Evolutionary conservation across 2,797 vertebrate genomes (phyloP), one percentile per base, ranked within the genome.

Genomic region (Rhynchotus rufescens): DNA sequence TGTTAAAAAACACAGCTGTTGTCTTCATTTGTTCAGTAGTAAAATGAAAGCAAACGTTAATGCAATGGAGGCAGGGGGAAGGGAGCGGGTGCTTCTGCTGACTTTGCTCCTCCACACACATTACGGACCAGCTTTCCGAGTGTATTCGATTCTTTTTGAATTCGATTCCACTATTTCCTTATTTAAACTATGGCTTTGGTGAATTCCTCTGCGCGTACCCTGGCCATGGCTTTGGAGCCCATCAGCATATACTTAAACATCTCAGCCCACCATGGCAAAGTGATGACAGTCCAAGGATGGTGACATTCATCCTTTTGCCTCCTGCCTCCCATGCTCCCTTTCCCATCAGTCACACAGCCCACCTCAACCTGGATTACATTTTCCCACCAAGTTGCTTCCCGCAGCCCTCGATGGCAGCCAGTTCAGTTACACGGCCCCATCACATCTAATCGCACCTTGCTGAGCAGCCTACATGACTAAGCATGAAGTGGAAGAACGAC

Each of bases 1-100:
- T 80, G 93, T 93, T 91, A 86, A 92, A 91, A 56, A 93, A 86
- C 92, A 94, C 93, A 94, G 95, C 92, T 94, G 92, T 45, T 88
- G 89, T 74, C 94, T 94, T 96, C 92, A 20, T 84, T 93, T 96
- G 83, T 38, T 90, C 72, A 9, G 49, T 3, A 74, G 74, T 13
- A 60, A 91, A 82, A 82, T 3, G 9, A 93, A 89, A 82, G 83
- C 80, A 84, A 89, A 81, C 5, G 1, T 40, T 88, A 56, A 21
- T 69, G 75, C 28, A 52, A 25, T 11, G 80, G 57, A 77, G 78
- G 40, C 68, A 84, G 75, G 88, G 86, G 88, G 88, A 89, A 93
- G 84, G 72, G 78, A 88, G 54, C 40, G 26, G 67, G 25, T 57
- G 28, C 88, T 93, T 40, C 77, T 91, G 89, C 89, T 93, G 83